Percentiles rank a stretch among this genome's conserved stretches.
Evolutionary conservation across 2,113 vertebrate species (phyloP).

Genomic region (Oreochromis spilurus): DNA sequence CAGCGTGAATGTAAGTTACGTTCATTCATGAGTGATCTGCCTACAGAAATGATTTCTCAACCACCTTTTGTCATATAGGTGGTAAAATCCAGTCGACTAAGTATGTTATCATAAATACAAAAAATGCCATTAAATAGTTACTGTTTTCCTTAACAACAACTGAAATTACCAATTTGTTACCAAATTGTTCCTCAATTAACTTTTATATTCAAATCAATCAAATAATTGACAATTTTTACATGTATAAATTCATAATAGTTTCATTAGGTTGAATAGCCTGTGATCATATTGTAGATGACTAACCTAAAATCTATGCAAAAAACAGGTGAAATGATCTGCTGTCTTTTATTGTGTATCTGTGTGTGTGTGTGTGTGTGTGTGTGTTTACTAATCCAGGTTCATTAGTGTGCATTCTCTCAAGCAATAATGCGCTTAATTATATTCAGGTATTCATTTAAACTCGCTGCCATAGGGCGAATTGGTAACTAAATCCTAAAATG

Average conservation of each 20-base stretch:
- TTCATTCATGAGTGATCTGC: not conserved
- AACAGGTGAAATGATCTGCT: not conserved
- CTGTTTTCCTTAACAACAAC: not conserved
- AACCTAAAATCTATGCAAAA: not conserved
- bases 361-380: not conserved
- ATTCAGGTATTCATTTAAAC: constrained; percentile 49
- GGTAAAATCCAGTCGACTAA: not conserved
- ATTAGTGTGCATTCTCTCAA: not conserved
- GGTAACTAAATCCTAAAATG: constrained; percentile 15
- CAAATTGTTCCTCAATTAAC: not conserved
- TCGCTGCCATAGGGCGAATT: constrained; percentile 20
- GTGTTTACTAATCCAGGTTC: not conserved
- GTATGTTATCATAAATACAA: not conserved
- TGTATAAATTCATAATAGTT: not conserved
- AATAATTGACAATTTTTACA: not conserved
- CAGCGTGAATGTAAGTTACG: not conserved
- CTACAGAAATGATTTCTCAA: not conserved
- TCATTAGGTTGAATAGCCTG: not conserved
- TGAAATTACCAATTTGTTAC: not conserved
- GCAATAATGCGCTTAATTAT: constrained; percentile 53
- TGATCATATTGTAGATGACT: not conserved
- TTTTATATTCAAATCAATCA: not conserved
- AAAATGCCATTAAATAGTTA: not conserved
- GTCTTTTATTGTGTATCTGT: not conserved
- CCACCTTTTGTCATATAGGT: not conserved